Evolutionary conservation across 2,113 vertebrate genomes (phyloP).

Genomic region (Dolichotis patagonum): DNA sequence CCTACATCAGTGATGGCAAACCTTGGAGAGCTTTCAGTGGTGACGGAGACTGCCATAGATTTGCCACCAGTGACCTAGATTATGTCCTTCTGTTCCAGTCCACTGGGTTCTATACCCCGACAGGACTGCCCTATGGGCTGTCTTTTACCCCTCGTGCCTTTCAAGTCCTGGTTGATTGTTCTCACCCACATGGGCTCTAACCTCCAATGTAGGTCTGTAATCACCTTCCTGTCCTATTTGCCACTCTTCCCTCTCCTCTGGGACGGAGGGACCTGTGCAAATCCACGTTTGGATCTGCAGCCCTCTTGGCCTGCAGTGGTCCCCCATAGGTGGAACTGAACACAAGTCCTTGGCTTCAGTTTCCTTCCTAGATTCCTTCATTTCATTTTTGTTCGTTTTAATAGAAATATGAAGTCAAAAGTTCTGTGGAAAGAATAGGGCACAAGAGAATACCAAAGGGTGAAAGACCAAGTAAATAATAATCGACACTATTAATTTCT

Average conservation of each 20-base stretch:
- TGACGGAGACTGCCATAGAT: neutral
- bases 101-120: neutral
- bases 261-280: neutral
- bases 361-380: neutral
- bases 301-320: neutral
- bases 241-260: neutral
- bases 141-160: neutral
- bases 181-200: neutral
- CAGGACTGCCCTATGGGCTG: neutral
- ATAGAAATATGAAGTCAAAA: neutral
- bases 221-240: neutral
- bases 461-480: neutral
- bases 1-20: neutral
- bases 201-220: neutral
- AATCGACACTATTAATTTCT: neutral
- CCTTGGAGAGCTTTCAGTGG: neutral
- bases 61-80: neutral
- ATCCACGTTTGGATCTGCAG: neutral
- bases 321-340: neutral
- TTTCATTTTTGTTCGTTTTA: slow-evolving; percentile 5
- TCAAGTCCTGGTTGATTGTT: neutral
- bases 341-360: neutral
- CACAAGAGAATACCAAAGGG: neutral
- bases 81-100: neutral
- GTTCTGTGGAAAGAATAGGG: neutral